These are phyloP conservation scores for Coreius guichenoti DNA, from an alignment of 2,797 vertebrate genomes.

Conservation along the genomic window DNA sequence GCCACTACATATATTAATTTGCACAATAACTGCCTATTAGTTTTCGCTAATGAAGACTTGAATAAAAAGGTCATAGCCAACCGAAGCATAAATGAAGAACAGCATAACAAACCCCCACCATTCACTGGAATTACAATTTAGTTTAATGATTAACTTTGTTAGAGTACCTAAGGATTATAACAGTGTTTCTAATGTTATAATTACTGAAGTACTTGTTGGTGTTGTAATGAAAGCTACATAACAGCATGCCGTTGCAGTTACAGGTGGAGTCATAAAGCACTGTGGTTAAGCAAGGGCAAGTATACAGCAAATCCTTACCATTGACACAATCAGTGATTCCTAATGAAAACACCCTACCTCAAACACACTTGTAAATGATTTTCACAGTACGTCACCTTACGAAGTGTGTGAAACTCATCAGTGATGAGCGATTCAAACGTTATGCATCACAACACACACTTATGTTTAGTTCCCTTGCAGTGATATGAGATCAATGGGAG, in stretches of 20 bases:
- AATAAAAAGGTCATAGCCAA: slow-evolving; percentile 35
- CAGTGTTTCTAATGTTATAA: slow-evolving; percentile 35
- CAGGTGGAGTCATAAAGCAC: slow-evolving; percentile 42
- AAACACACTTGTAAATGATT: background rate
- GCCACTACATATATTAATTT: slow-evolving; percentile 40
- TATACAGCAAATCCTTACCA: slow-evolving; percentile 36
- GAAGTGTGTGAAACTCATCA: background rate
- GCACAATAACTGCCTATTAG: slow-evolving; percentile 36
- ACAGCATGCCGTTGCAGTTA: slow-evolving; percentile 32
- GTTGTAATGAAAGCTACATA: slow-evolving; percentile 29
- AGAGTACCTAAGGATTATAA: slow-evolving; percentile 47
- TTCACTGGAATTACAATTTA: slow-evolving; percentile 28
- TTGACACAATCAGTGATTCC: slow-evolving; percentile 23
- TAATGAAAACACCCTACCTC: background rate
- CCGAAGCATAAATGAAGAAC: slow-evolving; percentile 32
- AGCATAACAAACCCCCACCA: slow-evolving; percentile 41
- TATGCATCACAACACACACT: background rate
- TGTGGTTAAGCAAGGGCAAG: slow-evolving; percentile 37
- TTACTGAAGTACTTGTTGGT: slow-evolving; percentile 15
- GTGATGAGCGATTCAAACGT: background rate
- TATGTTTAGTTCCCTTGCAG: slow-evolving; percentile 3
- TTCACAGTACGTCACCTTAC: slow-evolving; percentile 13
- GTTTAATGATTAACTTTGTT: slow-evolving; percentile 27
- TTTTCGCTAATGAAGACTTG: slow-evolving; percentile 26
- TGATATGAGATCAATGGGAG: background rate